A percentile compares a stretch with the other conserved stretches of the same genome.
phyloP scores from a whole-genome alignment of 2,888 invertebrate species.

The Xylota segnis region DNA sequence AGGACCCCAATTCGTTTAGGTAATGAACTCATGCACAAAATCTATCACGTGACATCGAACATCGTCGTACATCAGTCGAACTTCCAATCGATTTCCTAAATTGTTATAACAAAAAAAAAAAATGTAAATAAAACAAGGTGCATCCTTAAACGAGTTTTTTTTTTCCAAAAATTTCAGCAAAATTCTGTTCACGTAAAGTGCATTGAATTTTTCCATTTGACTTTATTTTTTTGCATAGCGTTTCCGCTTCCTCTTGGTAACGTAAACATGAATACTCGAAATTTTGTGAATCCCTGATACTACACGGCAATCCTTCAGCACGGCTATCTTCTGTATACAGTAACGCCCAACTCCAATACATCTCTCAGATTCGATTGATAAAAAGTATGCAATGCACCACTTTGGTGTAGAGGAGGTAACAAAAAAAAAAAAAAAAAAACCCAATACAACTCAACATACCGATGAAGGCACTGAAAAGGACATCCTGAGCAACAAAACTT shows the following conservation, averaged over 20 bases:
- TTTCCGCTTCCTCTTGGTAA: background rate
- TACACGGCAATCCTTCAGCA: slow-evolving; percentile 38
- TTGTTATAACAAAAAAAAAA: slow-evolving; percentile 46
- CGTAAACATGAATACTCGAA: slow-evolving; percentile 57
- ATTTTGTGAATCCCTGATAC: slow-evolving; percentile 37
- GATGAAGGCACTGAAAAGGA: slow-evolving; percentile 26
- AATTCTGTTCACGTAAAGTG: slow-evolving; percentile 67
- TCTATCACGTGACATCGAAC: slow-evolving; percentile 63
- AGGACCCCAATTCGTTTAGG: slow-evolving; percentile 38
- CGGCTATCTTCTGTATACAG: slow-evolving; percentile 7
- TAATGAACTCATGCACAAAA: slow-evolving; percentile 67
- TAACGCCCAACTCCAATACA: slow-evolving; percentile 21
- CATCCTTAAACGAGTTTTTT: slow-evolving; percentile 4
- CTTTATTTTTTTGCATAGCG: slow-evolving; percentile 19
- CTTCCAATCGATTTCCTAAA: slow-evolving; percentile 70
- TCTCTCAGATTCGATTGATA: slow-evolving; percentile 49
- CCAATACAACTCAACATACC: slow-evolving; percentile 37
- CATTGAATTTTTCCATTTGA: slow-evolving; percentile 52
- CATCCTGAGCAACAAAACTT: slow-evolving; percentile 51
- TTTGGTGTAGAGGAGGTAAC: background rate
- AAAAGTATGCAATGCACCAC: slow-evolving; percentile 47
- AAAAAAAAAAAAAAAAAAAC: slow-evolving; percentile 5
- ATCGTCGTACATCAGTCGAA: slow-evolving; percentile 55
- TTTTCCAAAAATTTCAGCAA: slow-evolving; percentile 10
- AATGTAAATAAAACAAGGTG: slow-evolving; percentile 8